Evolutionary conservation across 2,888 invertebrate genomes (phyloP).

Genomic region (Dendrolimus pini): DNA sequence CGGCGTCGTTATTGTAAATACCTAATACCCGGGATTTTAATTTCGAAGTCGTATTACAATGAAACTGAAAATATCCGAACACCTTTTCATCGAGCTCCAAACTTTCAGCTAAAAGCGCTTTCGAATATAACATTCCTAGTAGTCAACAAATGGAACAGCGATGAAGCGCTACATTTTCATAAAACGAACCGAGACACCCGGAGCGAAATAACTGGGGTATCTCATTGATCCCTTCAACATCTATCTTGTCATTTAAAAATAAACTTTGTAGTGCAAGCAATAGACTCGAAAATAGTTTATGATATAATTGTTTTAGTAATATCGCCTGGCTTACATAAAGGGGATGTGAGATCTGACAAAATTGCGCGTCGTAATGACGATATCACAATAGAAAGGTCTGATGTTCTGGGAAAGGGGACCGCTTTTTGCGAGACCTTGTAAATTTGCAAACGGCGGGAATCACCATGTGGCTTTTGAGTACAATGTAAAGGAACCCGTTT

Average conservation of each 20-base stretch:
- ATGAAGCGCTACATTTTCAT: slow-evolving; percentile 37
- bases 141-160: slow-evolving; percentile 17
- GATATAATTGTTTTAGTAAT: slow-evolving; percentile 33
- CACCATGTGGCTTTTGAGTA: slow-evolving; percentile 47
- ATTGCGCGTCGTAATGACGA: slow-evolving; percentile 63
- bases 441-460: slow-evolving; percentile 50
- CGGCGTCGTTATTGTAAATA: slow-evolving; percentile 50
- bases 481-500: slow-evolving; percentile 13
- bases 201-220: slow-evolving; percentile 61
- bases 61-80: slow-evolving; percentile 54
- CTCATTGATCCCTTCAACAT: slow-evolving; percentile 47
- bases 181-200: slow-evolving; percentile 44
- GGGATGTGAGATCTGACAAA: slow-evolving; percentile 63
- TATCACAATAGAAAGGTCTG: slow-evolving; percentile 47
- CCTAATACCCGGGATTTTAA: slow-evolving; percentile 42
- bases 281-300: slow-evolving; percentile 21
- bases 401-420: slow-evolving; percentile 55
- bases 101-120: slow-evolving; percentile 40
- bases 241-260: slow-evolving; percentile 15
- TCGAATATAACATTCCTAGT: slow-evolving; percentile 15
- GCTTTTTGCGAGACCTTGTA: slow-evolving; percentile 62
- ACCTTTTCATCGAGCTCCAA: slow-evolving; percentile 35
- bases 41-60: slow-evolving; percentile 42
- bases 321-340: slow-evolving; percentile 64
- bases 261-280: not conserved